Evolutionary conservation across 2,797 vertebrate species (phyloP).

Genomic region (Chloroceryle inda): DNA sequence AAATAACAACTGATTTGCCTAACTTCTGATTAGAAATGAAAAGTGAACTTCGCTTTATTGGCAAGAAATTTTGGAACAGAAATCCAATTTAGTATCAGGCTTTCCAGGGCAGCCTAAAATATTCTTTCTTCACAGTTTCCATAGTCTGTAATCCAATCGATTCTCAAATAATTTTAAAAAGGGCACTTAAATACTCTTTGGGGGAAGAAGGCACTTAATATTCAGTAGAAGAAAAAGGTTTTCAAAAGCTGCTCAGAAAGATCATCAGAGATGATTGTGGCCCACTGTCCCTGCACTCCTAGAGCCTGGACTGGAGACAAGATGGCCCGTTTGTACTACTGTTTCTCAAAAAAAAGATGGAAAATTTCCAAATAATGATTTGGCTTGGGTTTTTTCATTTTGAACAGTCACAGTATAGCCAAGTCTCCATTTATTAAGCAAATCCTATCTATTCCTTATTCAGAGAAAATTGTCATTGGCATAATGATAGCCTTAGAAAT

Average conservation of each 20-base stretch:
- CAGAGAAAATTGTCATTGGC: neutral
- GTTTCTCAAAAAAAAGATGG: neutral
- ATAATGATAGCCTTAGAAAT: neutral
- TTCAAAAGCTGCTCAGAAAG: neutral
- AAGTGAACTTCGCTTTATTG: neutral
- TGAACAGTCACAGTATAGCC: neutral
- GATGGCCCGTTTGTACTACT: neutral
- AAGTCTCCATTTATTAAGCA: neutral
- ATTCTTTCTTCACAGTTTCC: neutral
- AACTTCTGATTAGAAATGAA: neutral
- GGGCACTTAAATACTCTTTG: neutral
- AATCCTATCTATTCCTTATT: neutral
- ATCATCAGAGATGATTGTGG: neutral
- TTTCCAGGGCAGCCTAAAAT: neutral
- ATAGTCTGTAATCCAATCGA: neutral
- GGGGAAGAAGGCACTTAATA: neutral
- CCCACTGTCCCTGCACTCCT: neutral
- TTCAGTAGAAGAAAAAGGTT: neutral
- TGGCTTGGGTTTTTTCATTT: neutral
- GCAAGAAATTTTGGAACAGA: neutral
- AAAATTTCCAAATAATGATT: neutral
- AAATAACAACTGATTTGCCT: neutral
- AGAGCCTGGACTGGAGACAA: neutral
- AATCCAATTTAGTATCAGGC: neutral
- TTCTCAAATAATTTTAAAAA: neutral